These are phyloP conservation scores for Cephus pulcher DNA, from an alignment of 2,888 invertebrate species.

Conservation along the genomic window DNA sequence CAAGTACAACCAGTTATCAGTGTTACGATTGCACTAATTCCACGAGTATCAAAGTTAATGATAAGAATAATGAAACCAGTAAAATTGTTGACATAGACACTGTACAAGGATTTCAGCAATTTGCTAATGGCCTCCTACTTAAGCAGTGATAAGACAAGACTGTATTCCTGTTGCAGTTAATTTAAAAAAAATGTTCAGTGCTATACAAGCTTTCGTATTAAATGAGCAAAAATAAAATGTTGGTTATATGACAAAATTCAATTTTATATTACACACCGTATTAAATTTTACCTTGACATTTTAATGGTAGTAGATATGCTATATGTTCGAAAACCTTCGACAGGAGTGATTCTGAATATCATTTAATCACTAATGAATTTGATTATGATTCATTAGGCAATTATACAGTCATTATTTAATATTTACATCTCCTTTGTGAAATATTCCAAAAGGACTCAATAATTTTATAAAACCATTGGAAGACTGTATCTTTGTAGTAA, in stretches of 20 bases:
- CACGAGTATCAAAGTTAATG: conserved; percentile 12
- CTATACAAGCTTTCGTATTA: neutral
- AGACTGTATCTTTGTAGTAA: neutral
- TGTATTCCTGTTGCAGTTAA: conserved; percentile 16
- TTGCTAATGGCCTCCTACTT: conserved; percentile 46
- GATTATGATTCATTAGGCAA: neutral
- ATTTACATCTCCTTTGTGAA: neutral
- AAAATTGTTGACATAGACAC: conserved; percentile 44
- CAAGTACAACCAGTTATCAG: neutral
- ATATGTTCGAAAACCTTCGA: neutral
- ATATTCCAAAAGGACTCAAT: neutral
- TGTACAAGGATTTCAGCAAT: conserved; percentile 50
- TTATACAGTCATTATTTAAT: neutral
- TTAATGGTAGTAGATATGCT: conserved; percentile 21
- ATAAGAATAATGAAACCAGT: conserved; percentile 8
- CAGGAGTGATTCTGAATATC: neutral
- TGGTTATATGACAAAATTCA: conserved; percentile 2
- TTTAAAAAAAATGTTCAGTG: neutral
- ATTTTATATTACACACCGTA: conserved; percentile 9
- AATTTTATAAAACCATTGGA: neutral
- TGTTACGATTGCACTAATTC: conserved; percentile 10
- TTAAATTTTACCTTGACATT: conserved; percentile 48
- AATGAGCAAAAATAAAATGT: conserved; percentile 11
- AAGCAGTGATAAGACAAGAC: conserved; percentile 34
- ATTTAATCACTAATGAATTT: neutral